A percentile compares a stretch with the other conserved stretches of the same genome.
phyloP scores from a whole-genome alignment of 2,113 vertebrate genomes.

The Bos javanicus region DNA sequence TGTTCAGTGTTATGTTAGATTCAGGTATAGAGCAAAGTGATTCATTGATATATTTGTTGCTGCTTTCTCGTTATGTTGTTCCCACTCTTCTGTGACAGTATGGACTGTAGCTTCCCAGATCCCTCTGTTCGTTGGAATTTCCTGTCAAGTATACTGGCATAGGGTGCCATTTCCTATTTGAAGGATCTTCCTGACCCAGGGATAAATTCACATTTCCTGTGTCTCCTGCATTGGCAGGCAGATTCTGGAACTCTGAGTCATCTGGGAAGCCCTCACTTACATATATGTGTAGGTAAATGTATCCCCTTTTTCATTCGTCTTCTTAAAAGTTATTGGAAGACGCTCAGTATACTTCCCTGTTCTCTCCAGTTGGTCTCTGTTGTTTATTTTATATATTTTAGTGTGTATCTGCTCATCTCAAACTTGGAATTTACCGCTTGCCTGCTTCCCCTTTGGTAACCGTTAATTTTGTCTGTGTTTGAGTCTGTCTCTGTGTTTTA shows the following conservation, averaged over 20 bases:
- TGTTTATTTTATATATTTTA: background rate
- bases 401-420: background rate
- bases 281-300: background rate
- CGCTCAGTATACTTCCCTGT: background rate
- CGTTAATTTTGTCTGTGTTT: background rate
- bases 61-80: rapidly evolving
- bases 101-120: background rate
- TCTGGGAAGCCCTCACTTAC: background rate
- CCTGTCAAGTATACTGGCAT: background rate
- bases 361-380: background rate
- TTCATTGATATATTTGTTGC: background rate
- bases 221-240: background rate
- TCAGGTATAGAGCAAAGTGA: background rate
- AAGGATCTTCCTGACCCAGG: background rate
- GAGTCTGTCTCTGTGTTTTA: background rate
- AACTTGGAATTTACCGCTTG: background rate
- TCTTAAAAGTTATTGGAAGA: too few species aligned
- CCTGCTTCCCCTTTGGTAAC: background rate
- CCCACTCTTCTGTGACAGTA: background rate
- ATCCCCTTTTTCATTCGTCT: background rate
- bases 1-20: background rate
- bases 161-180: background rate
- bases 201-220: background rate
- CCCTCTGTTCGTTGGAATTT: background rate
- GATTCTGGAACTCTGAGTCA: background rate